These are phyloP conservation scores for Manacus vitellinus DNA, from an alignment of 2,113 vertebrate genomes.

Conservation along the genomic window DNA sequence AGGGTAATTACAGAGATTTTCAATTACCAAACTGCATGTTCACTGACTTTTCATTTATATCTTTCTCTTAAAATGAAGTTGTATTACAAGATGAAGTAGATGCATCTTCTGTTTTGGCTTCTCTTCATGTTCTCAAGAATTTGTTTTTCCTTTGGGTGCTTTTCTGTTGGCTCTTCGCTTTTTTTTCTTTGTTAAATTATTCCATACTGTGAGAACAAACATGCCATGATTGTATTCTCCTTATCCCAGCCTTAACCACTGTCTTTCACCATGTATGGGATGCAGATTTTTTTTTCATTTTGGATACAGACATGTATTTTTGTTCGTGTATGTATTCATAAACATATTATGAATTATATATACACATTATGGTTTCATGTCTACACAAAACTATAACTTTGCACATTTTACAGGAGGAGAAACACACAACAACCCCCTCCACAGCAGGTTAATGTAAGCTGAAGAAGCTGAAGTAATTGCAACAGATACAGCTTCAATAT, in stretches of 20 bases:
- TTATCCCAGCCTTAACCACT: not conserved
- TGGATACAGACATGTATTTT: not conserved
- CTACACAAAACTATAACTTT: not conserved
- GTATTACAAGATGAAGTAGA: conserved; percentile 12
- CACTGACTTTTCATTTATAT: conserved; percentile 39
- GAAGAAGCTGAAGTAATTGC: not conserved
- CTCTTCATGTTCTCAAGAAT: conserved; percentile 19
- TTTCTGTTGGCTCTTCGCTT: conserved; percentile 7
- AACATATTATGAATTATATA: not conserved
- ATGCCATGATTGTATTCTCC: not conserved
- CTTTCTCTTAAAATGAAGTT: conserved; percentile 28
- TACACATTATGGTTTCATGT: not conserved
- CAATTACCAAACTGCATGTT: conserved; percentile 16
- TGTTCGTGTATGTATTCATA: not conserved
- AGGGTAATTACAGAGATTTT: conserved; percentile 45
- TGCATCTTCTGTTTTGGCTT: conserved; percentile 25
- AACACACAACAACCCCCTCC: not conserved
- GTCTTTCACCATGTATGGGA: not conserved
- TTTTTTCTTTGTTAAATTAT: not conserved
- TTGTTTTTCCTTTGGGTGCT: conserved; percentile 49
- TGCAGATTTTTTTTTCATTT: not conserved
- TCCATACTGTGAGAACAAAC: not conserved
- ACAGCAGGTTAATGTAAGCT: not conserved
- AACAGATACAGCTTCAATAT: not conserved
- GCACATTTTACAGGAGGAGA: not conserved